Evolutionary conservation across 2,113 vertebrate species (phyloP), one percentile per base, ranked within the genome.

Genomic region (Heterochromis multidens): DNA sequence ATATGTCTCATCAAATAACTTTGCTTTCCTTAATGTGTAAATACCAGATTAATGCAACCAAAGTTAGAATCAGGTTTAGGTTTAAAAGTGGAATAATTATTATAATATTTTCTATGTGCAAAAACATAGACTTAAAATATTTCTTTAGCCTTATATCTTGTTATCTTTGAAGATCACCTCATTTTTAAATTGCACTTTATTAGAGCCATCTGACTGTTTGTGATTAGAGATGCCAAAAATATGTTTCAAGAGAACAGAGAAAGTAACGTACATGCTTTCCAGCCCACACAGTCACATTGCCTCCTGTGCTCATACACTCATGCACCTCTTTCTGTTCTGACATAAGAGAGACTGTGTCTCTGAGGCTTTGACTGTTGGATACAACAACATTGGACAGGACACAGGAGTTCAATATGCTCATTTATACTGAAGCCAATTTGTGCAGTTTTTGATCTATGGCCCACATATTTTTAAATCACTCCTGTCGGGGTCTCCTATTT

Each of bases 161-260:
- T 12, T 21, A 57, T 83, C 37, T 62, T 62, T 82, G 56, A 72
- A 83, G 77, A 58, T 61, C 58, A 58, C 23, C 49, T 83, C 43
- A 33, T 62, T 85, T 81, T 86, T 4, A 84, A 61, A 37, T 83
- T 85, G 80, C 54, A 46, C 31, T 43, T 63, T 65, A 86, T 81
- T 35, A 70, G 31, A 88, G 76, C 33, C 79, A 67, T 85, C 77
- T 78, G 65, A 77, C 40, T 90, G 87, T 91, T 88, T 90, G 82
- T 89, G 89, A 93, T 91, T 91, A 87, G 79, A 84, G 82, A 62
- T 88, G 82, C 77, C 76, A 89, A 87, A 88, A 91, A 90, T 90
- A 84, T 87, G 79, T 80, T 88, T 92, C 56, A 67, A 59, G 83
- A 83, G 81, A 90, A 89, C 80, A 89, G 81, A 87, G 63, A 40